Percentiles rank a stretch among this genome's conserved stretches.
Conservation (phyloP, 2,888 invertebrate species). For the Baccha elongata region DNA sequence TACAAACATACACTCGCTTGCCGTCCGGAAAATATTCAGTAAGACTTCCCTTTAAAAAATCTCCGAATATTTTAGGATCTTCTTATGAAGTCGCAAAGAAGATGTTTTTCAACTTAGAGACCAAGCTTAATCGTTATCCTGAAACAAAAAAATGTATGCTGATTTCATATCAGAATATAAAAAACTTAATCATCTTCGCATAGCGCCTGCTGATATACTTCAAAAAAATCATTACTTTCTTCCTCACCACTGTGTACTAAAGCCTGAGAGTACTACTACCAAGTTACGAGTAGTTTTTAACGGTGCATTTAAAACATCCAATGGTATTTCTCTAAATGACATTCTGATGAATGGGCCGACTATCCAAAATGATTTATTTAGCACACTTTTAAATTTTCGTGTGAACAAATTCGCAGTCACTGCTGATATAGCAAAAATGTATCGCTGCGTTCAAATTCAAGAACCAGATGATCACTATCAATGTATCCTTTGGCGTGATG, state of each 20-base stretch:
- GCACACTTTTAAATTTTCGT: conserved; percentile 8
- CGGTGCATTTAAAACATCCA: conserved; percentile 3
- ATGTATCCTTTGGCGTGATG: conserved; percentile 8
- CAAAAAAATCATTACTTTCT: conserved; percentile 7
- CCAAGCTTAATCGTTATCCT: conserved; percentile 7
- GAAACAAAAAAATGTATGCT: conserved; percentile 28
- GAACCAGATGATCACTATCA: conserved; percentile 22
- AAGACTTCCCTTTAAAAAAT: not conserved
- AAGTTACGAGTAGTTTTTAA: conserved; percentile 16
- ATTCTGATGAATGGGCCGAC: conserved; percentile 38
- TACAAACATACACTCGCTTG: not conserved
- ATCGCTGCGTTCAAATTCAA: conserved; percentile 4
- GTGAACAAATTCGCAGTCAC: conserved; percentile 5
- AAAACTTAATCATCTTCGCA: not conserved
- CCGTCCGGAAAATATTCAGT: not conserved
- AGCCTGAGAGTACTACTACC: not conserved
- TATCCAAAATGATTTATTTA: conserved; percentile 13
- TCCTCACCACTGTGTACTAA: conserved; percentile 27
- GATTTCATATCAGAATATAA: conserved; percentile 41
- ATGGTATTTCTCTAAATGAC: conserved; percentile 34
- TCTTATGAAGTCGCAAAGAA: conserved; percentile 2
- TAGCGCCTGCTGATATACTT: conserved; percentile 7
- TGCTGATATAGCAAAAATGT: conserved; percentile 32
- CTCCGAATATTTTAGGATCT: not conserved
- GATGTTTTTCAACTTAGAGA: conserved; percentile 20